phyloP scores from a whole-genome alignment of 2,888 invertebrate species.

The Stenurella melanura region DNA sequence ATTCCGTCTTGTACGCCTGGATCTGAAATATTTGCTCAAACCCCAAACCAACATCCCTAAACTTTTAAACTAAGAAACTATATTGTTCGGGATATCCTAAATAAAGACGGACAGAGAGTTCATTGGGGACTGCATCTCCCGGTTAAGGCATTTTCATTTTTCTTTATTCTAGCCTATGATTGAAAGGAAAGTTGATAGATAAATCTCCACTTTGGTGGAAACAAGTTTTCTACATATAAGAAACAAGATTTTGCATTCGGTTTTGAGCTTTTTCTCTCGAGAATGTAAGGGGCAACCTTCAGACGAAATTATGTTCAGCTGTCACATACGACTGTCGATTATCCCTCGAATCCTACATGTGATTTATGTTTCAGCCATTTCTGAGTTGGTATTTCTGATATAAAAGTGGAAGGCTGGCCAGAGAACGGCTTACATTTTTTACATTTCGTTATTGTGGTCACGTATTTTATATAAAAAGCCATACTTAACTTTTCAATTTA shows the following conservation, averaged over 20 bases:
- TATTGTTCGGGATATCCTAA: conserved; percentile 26
- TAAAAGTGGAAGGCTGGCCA: conserved; percentile 47
- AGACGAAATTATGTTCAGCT: conserved; percentile 66
- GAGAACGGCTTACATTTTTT: conserved; percentile 62
- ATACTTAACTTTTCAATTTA: conserved; percentile 65
- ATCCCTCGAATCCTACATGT: conserved; percentile 65
- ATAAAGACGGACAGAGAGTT: conserved; percentile 36
- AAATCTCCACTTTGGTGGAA: conserved; percentile 53
- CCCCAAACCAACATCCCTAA: conserved; percentile 26
- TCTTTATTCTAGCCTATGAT: conserved; percentile 51
- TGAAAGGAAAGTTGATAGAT: conserved; percentile 54
- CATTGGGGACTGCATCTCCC: conserved; percentile 32
- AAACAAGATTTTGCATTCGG: conserved; percentile 54
- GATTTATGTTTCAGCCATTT: conserved; percentile 67
- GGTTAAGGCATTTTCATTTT: conserved; percentile 41
- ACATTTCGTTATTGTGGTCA: conserved; percentile 63
- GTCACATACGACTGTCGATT: conserved; percentile 68
- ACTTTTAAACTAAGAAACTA: conserved; percentile 36
- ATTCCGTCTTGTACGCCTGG: conserved; percentile 6
- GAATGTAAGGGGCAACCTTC: conserved; percentile 44
- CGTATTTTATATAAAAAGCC: conserved; percentile 62
- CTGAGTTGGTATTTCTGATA: conserved; percentile 63
- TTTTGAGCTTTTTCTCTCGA: conserved; percentile 51
- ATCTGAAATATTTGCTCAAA: conserved; percentile 31
- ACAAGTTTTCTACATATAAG: conserved; percentile 56